Evolutionary conservation across 2,888 invertebrate species (phyloP).

Genomic region (Temnothorax ravouxi): DNA sequence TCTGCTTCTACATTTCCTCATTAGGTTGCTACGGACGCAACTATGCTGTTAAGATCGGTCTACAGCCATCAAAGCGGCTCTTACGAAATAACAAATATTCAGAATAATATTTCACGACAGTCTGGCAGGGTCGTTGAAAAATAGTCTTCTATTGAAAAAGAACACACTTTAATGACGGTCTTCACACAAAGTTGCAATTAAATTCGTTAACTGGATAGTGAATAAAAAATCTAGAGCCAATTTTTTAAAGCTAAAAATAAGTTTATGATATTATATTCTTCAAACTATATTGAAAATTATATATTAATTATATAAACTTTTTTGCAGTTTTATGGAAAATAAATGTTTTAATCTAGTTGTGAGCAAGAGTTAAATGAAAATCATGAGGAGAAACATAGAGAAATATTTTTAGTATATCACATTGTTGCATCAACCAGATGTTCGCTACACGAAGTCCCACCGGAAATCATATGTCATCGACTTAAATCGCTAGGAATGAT

Average conservation of each 20-base stretch:
- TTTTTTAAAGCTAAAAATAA: neutral
- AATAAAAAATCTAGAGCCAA: neutral
- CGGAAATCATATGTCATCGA: neutral
- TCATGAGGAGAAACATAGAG: neutral
- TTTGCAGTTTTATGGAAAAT: neutral
- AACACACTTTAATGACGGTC: neutral
- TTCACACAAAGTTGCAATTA: constrained; percentile 27
- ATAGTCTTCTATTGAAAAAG: neutral
- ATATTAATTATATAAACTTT: neutral
- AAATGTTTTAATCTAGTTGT: neutral
- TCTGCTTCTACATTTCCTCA: constrained; percentile 62
- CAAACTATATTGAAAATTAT: constrained; percentile 3
- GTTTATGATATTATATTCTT: neutral
- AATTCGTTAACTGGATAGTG: neutral
- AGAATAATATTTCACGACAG: constrained; percentile 27
- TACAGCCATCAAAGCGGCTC: constrained; percentile 19
- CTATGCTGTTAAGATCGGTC: constrained; percentile 6
- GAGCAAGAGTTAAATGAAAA: neutral
- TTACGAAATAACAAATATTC: constrained; percentile 26
- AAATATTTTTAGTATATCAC: constrained; percentile 16
- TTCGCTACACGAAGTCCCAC: neutral
- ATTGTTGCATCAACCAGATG: constrained; percentile 34
- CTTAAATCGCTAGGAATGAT: constrained; percentile 8
- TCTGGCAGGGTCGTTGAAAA: neutral
- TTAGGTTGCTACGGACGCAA: constrained; percentile 48